These are phyloP conservation scores for Pongo pygmaeus DNA, from an alignment of 2,113 vertebrate species.

Conservation along the genomic window DNA sequence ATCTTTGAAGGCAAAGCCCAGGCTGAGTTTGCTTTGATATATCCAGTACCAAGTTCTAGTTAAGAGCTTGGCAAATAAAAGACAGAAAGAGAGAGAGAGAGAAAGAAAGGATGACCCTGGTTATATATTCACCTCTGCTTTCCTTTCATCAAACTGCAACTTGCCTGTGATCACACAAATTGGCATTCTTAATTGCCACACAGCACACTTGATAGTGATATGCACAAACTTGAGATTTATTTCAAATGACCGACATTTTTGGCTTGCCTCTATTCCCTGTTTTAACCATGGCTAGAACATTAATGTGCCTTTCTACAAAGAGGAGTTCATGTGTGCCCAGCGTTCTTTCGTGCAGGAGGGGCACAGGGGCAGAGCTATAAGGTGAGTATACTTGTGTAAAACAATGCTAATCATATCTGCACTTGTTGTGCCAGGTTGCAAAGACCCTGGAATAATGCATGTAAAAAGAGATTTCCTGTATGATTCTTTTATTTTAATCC, in stretches of 20 bases:
- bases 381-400: not conserved
- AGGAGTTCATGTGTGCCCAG: not conserved
- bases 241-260: not conserved
- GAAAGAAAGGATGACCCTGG: not conserved
- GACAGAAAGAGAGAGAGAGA: not conserved
- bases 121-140: not conserved
- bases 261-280: not conserved
- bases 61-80: not conserved
- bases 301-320: not conserved
- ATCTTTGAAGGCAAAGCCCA: not conserved
- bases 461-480: not conserved
- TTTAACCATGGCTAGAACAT: not conserved
- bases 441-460: not conserved
- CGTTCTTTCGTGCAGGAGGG: not conserved
- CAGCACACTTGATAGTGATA: not conserved
- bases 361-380: not conserved
- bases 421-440: not conserved
- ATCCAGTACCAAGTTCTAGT: not conserved
- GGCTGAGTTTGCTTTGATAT: not conserved
- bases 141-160: not conserved
- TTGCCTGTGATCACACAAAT: not conserved
- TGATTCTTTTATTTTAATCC: not conserved
- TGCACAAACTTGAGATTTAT: not conserved
- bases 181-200: not conserved
- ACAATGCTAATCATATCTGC: not conserved